phyloP scores from a whole-genome alignment of 2,113 vertebrate genomes.

The Alosa alosa region DNA sequence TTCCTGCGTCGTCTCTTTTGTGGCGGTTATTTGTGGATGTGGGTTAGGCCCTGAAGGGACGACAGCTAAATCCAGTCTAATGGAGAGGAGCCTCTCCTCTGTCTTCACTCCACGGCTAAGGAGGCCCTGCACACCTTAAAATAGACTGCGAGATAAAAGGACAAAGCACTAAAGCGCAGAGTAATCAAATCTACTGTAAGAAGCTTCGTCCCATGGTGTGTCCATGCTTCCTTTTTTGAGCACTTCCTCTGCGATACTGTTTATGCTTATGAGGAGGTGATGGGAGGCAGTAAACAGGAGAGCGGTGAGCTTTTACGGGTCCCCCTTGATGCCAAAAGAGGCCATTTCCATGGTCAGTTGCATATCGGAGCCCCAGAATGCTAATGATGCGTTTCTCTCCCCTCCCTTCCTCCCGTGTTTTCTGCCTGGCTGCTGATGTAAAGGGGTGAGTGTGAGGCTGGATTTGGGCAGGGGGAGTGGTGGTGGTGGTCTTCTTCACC shows the following conservation, averaged over 20 bases:
- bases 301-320: neutral
- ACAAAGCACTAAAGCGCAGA: constrained; percentile 39
- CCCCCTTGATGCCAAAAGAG: neutral
- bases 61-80: constrained; percentile 45
- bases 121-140: constrained; percentile 5
- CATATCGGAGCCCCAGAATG: constrained; percentile 24
- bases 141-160: neutral
- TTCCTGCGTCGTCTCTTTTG: constrained; percentile 31
- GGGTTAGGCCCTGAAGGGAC: constrained; percentile 50
- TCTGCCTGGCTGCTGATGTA: constrained; percentile 52
- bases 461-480: neutral
- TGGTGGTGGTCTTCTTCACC: neutral
- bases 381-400: constrained; percentile 48
- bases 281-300: neutral
- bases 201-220: constrained; percentile 20
- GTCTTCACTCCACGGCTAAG: neutral
- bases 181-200: constrained; percentile 37
- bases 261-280: neutral
- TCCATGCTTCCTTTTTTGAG: constrained; percentile 40
- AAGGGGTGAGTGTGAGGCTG: neutral
- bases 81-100: constrained; percentile 9
- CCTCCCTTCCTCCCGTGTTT: constrained; percentile 45
- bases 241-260: neutral
- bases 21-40: constrained; percentile 49
- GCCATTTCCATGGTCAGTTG: neutral